Evolutionary conservation across 2,888 invertebrate species (phyloP), one percentile per base, ranked within the genome.

Genomic region (Macropis europaea): DNA sequence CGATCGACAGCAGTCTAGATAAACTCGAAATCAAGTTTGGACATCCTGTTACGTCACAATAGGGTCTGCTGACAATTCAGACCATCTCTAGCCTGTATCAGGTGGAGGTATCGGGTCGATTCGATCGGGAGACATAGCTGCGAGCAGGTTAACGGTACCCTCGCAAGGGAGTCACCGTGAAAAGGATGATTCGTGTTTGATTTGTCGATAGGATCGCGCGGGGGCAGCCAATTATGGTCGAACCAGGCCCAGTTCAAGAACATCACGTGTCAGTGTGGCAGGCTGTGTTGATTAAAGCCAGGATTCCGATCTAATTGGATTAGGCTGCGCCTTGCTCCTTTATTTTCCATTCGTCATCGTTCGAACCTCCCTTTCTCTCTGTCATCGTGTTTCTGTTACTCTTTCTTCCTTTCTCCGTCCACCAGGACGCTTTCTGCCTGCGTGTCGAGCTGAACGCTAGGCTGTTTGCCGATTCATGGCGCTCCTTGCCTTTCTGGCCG

Each of bases 301-400:
- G 77, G 76, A 85, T 87, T 85, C 84, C 86, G 73, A 76, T 82
- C 80, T 87, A 88, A 88, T 87, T 87, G 84, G 87, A 85, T 86
- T 84, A 84, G 73, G 62, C 75, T 69, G 73, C 67, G 68, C 59
- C 63, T 48, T 54, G 59, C 71, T 62, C 59, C 66, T 61, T 67
- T 61, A 62, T 69, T 78, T 78, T 75, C 72, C 73, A 78, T 78
- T 83, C 71, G 76, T 82, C 84, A 77, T 84, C 82, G 69, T 82
- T 28, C 62, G 64, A 43, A 47, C 38, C 43, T 42, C 56, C 38
- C 34, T 47, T 19, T 15, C 42, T 38, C 38, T 36, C 36, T 28
- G 2, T 36, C 28, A 17, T 11, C 30, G 24, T 17, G 15, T 53
- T 17, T 26, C 24, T 26, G 13, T 11, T n/a, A 3, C 28, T 22